Evolutionary conservation across 2,888 invertebrate genomes (phyloP).

Genomic region (Drosophila anomalata): DNA sequence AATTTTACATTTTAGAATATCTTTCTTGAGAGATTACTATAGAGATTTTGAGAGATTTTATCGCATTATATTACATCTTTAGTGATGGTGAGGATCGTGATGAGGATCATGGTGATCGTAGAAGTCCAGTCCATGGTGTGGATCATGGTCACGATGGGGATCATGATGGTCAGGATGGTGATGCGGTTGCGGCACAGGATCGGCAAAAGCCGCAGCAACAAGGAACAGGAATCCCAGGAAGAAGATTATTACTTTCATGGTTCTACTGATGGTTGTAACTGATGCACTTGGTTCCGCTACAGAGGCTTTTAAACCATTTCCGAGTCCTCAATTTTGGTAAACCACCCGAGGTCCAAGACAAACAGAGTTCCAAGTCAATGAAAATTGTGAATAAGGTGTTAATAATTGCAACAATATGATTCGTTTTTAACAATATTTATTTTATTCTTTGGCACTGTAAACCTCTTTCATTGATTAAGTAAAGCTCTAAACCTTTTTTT

Average conservation of each 20-base stretch:
- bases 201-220: background rate
- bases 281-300: background rate
- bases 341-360: background rate
- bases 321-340: background rate
- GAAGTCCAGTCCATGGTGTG: background rate
- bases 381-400: conserved; percentile 4
- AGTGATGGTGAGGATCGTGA: background rate
- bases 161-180: background rate
- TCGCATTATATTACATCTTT: background rate
- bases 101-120: background rate
- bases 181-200: background rate
- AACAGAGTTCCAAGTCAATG: conserved; percentile 6
- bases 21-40: too few relatives aligned
- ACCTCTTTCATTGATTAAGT: conserved; percentile 47
- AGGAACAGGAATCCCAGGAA: conserved; percentile 4
- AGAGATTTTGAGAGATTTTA: too few relatives aligned
- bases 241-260: conserved; percentile 4
- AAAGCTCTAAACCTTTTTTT: conserved; percentile 71
- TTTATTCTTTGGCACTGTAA: conserved; percentile 28
- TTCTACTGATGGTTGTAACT: conserved; percentile 1
- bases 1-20: too few relatives aligned
- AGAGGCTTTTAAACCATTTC: conserved; percentile 8
- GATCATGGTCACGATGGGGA: background rate
- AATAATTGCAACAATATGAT: background rate
- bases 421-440: conserved; percentile 7